Percentiles rank a stretch among this genome's conserved stretches.
Evolutionary conservation across 2,797 vertebrate genomes (phyloP).

Genomic region (Thaleichthys pacificus): DNA sequence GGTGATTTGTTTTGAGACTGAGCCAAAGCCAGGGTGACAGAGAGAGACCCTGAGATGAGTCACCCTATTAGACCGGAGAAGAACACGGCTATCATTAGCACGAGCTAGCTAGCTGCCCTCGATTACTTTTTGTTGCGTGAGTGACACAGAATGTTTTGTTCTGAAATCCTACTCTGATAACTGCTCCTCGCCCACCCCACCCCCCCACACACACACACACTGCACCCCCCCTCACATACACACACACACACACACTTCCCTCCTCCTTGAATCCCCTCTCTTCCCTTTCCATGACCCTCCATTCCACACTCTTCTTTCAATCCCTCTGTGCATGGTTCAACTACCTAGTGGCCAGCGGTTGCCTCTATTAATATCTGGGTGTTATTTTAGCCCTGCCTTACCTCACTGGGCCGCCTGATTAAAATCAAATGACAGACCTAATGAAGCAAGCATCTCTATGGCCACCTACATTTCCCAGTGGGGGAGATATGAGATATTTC

Average conservation of each 20-base stretch:
- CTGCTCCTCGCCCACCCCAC: background rate
- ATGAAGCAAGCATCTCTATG: slow-evolving; percentile 56
- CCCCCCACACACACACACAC: no score
- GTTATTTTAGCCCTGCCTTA: slow-evolving; percentile 57
- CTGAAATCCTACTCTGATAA: background rate
- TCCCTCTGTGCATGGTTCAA: background rate
- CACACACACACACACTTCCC: no score
- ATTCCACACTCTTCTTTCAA: slow-evolving; percentile 16
- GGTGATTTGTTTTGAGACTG: no score
- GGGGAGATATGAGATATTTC: background rate
- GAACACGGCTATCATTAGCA: no score
- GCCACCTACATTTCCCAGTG: slow-evolving; percentile 49
- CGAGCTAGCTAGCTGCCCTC: no score
- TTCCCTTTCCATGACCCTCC: background rate
- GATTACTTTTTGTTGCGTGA: no score
- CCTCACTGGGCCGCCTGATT: slow-evolving; percentile 60
- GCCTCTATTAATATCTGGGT: slow-evolving; percentile 59
- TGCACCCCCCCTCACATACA: background rate
- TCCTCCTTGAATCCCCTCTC: background rate
- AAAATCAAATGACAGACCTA: slow-evolving; percentile 60
- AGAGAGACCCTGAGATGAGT: no score
- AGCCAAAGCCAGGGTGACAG: no score
- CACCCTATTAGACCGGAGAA: no score
- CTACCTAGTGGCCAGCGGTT: slow-evolving; percentile 36
- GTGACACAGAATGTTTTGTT: no score